Base-by-base conservation (phyloP, 1,140 invertebrate species). In the Lasioglossum albipes region DNA sequence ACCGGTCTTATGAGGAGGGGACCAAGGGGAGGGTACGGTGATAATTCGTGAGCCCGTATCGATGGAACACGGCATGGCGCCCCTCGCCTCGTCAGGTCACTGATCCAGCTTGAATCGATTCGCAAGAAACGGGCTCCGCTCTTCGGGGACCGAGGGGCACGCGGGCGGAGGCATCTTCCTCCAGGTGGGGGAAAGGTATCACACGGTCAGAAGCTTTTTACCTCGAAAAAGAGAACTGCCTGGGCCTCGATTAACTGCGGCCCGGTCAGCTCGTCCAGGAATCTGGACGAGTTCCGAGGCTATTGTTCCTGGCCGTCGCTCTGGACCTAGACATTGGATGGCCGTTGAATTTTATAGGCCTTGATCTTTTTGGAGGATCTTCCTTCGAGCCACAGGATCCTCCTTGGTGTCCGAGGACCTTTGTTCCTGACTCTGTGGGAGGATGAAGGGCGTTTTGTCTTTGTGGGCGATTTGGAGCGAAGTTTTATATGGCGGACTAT, bases 41-140 rank as follows among this genome's bases (percentile, higher is more conserved):
- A 84, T 87, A 85, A 88, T 87, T 85, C 79, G 78, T 86, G 70
- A 31, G 78, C 77, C 68, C 75, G 75, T 84, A 87, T 87, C 73
- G 82, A 66, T 81, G 66, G 64, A 75, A 64, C 57, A 65, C 65
- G 76, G 74, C 75, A 73, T 75, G 83, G 73, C 66, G 76, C 72
- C 72, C 81, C 75, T 76, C 76, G 62, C 81, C 75, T 76, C 76
- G 62, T 83, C 68, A 69, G 86, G 86, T 87, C 86, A 85, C 81
- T 87, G 87, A 87, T 87, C 82, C 81, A 86, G 61, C 79, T 59
- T 78, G 81, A 82, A 85, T 86, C 78, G 77, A 88, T 88, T 84
- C 75, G 79, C 82, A 79, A 78, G 75, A 81, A 78, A 84, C 75
- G 69, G 72, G 77, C 66, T 76, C 64, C 52, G 82, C 41, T 79